Conservation (phyloP, 1,140 invertebrate species). For the Glossosoma conforme region DNA sequence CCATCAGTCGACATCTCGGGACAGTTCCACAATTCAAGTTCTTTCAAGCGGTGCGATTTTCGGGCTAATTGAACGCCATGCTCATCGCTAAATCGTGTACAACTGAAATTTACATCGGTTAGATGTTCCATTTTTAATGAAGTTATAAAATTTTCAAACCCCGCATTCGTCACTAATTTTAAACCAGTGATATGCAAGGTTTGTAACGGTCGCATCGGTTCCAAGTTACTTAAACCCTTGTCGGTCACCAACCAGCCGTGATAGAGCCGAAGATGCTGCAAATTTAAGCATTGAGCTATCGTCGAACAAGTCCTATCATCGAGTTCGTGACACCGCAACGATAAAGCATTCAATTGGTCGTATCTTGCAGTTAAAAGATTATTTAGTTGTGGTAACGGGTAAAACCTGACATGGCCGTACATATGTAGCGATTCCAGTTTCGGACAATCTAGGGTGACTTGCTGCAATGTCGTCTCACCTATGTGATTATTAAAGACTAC, state of each 20-base stretch:
- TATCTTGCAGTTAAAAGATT: constrained; percentile 7
- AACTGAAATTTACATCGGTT: constrained; percentile 23
- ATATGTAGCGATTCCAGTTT: constrained; percentile 17
- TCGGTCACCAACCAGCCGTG: constrained; percentile 25
- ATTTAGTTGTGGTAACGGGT: constrained; percentile 15
- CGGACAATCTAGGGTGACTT: constrained; percentile 8
- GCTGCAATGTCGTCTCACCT: constrained; percentile 8
- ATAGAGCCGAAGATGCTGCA: constrained; percentile 14
- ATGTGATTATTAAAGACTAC: constrained; percentile 25
- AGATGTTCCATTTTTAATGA: constrained; percentile 7
- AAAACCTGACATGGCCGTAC: constrained; percentile 22
- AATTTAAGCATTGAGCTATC: constrained; percentile 1
- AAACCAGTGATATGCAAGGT: constrained; percentile 20
- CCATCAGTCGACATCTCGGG: constrained; percentile 4
- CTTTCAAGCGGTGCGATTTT: constrained; percentile 4
- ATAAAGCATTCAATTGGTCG: constrained; percentile 11
- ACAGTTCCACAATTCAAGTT: constrained; percentile 25
- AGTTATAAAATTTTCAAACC: constrained; percentile 12
- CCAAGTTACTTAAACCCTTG: constrained; percentile 1
- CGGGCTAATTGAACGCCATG: constrained; percentile 6
- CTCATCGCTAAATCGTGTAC: constrained; percentile 15
- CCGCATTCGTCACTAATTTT: constrained; percentile 8
- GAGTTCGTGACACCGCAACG: constrained; percentile 16
- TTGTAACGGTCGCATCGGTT: neutral
- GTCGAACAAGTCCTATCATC: constrained; percentile 16